Evolutionary conservation across 2,888 invertebrate species (phyloP).

Genomic region (Lochmaea capreae): DNA sequence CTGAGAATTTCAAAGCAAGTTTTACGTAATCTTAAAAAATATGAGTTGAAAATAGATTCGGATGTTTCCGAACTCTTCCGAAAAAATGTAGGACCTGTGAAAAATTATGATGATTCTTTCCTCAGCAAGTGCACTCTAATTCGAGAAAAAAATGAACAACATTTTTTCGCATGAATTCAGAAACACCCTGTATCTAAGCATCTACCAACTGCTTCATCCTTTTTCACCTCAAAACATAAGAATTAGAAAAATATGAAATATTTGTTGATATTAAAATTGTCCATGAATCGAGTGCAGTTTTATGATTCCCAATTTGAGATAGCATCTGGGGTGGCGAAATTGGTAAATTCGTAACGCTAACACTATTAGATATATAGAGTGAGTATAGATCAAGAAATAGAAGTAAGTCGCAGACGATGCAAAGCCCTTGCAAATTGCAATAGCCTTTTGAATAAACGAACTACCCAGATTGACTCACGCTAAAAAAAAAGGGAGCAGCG

Average conservation of each 20-base stretch:
- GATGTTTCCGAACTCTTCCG: too few relatives aligned
- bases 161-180: too few relatives aligned
- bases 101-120: too few relatives aligned
- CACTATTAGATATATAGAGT: constrained; percentile 60
- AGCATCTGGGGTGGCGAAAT: constrained; percentile 65
- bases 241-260: too few relatives aligned
- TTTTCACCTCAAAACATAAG: too few relatives aligned
- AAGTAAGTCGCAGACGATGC: constrained; percentile 27
- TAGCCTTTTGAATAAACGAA: constrained; percentile 64
- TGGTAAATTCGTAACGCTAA: constrained; percentile 68
- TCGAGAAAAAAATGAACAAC: too few relatives aligned
- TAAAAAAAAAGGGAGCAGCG: constrained; percentile 25
- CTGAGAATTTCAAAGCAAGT: background rate
- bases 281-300: constrained; percentile 22
- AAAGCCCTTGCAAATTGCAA: constrained; percentile 61
- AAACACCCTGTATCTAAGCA: too few relatives aligned
- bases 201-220: too few relatives aligned
- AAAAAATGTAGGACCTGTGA: too few relatives aligned
- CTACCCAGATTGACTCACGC: constrained; percentile 65
- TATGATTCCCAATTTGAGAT: constrained; percentile 38
- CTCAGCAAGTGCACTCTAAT: too few relatives aligned
- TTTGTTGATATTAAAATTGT: background rate
- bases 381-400: constrained; percentile 34
- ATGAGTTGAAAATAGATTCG: too few relatives aligned
- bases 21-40: too few relatives aligned